Conservation (phyloP, 1,140 invertebrate species). For the Metaphire vulgaris region DNA sequence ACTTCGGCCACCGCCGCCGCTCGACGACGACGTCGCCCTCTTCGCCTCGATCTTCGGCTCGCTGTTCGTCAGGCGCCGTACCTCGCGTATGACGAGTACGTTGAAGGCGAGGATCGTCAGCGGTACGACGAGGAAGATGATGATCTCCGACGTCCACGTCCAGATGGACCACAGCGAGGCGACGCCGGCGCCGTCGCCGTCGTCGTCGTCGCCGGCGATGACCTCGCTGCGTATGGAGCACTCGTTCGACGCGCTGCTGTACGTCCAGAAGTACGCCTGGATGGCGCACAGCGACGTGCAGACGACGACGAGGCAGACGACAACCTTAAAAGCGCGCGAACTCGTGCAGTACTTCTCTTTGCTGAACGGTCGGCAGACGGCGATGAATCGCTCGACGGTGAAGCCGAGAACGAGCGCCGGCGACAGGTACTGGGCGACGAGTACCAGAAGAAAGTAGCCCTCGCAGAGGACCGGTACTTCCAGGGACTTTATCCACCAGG, state of each 20-base stretch:
- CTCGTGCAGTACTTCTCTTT: constrained; percentile 70
- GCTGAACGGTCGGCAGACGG: constrained; percentile 66
- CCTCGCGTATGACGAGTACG: constrained; percentile 46
- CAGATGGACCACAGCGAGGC: constrained; percentile 39
- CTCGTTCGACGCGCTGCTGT: too few relatives aligned
- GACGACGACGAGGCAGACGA: too few relatives aligned
- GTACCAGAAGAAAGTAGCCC: constrained; percentile 32
- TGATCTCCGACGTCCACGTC: constrained; percentile 44
- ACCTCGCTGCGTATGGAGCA: too few relatives aligned
- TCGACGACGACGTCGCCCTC: background rate
- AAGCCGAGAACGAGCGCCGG: too few relatives aligned
- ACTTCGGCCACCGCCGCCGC: too few relatives aligned
- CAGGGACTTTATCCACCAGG: constrained; percentile 38
- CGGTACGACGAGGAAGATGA: constrained; percentile 43
- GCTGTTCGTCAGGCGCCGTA: constrained; percentile 36
- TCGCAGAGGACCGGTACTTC: constrained; percentile 41
- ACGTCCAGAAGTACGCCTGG: too few relatives aligned
- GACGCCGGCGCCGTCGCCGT: constrained; percentile 25
- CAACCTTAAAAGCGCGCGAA: constrained; percentile 63
- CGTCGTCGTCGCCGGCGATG: constrained; percentile 20
- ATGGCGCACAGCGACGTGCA: too few relatives aligned
- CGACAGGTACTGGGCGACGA: constrained; percentile 56
- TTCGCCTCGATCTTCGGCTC: background rate
- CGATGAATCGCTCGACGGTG: too few relatives aligned
- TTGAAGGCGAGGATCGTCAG: constrained; percentile 44